Evolutionary conservation across 2,797 vertebrate species (phyloP), one percentile per base, ranked within the genome.

Genomic region (Micropoecilia bifurca): DNA sequence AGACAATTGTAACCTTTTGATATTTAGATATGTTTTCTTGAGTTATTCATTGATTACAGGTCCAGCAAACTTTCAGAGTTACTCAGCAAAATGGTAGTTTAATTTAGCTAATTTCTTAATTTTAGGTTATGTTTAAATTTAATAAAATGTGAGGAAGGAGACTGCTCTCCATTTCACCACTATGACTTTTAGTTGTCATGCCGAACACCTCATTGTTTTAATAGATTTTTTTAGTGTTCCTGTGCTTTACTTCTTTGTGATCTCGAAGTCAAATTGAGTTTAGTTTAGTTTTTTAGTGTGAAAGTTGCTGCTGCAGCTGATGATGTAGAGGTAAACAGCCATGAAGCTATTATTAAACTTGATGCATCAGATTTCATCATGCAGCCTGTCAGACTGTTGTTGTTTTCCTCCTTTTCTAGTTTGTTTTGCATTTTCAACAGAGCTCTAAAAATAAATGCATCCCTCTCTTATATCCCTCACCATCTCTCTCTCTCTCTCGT

Each of bases 401-500:
- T 84, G 71, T 83, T 86, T 80, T 85, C 69, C 84, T 45, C 71
- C 80, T 81, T 74, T 74, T 81, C 73, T 74, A 68, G 61, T 84
- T 89, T 86, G 83, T 92, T 90, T 89, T 85, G 75, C 77, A 90
- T 90, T 83, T 77, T 76, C 53, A 63, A 48, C 59, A 85, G 13
- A 18, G 76, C 57, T 89, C 87, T 92, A 88, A 91, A 90, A 91
- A 91, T 93, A 90, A 50, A 68, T 50, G 6, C 0, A 5, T 61
- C 75, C 30, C 72, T 20, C 41, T 45, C 47, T 53, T 8, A 46
- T 22, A 55, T 68, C 59, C 13, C 28, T 59, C 57, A 14, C 3
- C 13, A 59, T 30, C 57, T 59, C 46, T 39, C 8, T 30, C 33
- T 55, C 10, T 79, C 9, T 76, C 73, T 74, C 18, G 8, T 80